These are phyloP conservation scores for Sternotherus odoratus DNA, from an alignment of 2,797 vertebrate genomes.

Conservation along the genomic window DNA sequence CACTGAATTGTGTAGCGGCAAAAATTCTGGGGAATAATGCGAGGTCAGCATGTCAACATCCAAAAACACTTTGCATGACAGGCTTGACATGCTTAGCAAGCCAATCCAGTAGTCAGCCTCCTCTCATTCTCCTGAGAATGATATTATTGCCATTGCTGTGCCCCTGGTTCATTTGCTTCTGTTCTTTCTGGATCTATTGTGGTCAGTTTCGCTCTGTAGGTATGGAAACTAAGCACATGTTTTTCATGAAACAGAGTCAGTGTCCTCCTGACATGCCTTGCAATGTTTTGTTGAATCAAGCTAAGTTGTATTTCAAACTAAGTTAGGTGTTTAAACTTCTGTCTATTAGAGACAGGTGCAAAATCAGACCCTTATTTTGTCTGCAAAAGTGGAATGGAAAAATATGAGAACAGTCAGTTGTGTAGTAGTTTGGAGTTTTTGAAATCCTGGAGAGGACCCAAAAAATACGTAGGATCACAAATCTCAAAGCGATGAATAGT, in stretches of 20 bases:
- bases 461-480: not conserved
- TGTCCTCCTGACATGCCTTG: not conserved
- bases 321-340: not conserved
- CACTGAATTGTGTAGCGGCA: not conserved
- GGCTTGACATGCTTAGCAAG: not conserved
- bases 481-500: not conserved
- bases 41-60: not conserved
- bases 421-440: not conserved
- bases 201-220: not conserved
- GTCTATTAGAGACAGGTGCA: not conserved
- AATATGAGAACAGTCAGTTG: not conserved
- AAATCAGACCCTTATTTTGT: not conserved
- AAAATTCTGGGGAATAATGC: not conserved
- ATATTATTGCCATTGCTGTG: not conserved
- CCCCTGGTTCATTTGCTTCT: not conserved
- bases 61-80: not conserved
- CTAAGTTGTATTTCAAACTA: not conserved
- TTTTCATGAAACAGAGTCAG: not conserved
- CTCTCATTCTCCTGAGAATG: not conserved
- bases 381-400: not conserved
- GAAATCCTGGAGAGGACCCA: not conserved
- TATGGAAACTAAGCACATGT: not conserved
- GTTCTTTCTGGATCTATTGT: not conserved
- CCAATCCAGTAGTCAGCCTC: not conserved
- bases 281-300: not conserved